A percentile compares a stretch with the other conserved stretches of the same genome.
Conservation (phyloP, 2,113 vertebrate genomes). For the Gavia stellata region DNA sequence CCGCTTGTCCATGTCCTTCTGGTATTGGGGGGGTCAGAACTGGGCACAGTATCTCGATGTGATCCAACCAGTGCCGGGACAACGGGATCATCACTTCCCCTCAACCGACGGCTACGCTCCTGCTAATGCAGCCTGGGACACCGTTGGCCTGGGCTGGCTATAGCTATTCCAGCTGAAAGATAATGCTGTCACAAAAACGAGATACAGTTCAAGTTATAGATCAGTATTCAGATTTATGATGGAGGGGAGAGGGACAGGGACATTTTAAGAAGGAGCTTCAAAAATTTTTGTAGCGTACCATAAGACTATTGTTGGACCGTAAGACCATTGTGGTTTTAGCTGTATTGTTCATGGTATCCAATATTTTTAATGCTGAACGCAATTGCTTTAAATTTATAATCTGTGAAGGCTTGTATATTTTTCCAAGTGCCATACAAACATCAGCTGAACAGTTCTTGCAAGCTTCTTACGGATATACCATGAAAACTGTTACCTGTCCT, state of each 20-base stretch:
- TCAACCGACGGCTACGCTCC: rapidly evolving
- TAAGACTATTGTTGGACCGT: rapidly evolving
- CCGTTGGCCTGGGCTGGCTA: rapidly evolving
- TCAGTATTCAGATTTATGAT: rapidly evolving
- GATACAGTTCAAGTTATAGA: rapidly evolving
- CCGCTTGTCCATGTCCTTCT: rapidly evolving
- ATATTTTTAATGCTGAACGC: neutral
- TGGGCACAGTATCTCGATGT: rapidly evolving
- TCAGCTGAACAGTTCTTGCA: neutral
- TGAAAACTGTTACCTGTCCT: neutral
- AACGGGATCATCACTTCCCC: neutral
- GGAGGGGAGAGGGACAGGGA: neutral
- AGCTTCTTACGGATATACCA: neutral
- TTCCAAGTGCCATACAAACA: neutral
- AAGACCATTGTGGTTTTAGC: neutral
- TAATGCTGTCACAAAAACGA: rapidly evolving
- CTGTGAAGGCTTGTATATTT: rapidly evolving
- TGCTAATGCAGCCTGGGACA: rapidly evolving
- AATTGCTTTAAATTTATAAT: neutral
- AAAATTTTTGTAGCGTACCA: neutral
- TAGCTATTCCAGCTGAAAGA: rapidly evolving
- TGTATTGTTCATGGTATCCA: neutral
- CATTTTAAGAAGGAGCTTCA: neutral
- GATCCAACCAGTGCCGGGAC: neutral
- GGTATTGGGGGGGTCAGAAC: rapidly evolving